Conservation (phyloP, 2,888 invertebrate species). For the Prosopocoilus inquinatus region DNA sequence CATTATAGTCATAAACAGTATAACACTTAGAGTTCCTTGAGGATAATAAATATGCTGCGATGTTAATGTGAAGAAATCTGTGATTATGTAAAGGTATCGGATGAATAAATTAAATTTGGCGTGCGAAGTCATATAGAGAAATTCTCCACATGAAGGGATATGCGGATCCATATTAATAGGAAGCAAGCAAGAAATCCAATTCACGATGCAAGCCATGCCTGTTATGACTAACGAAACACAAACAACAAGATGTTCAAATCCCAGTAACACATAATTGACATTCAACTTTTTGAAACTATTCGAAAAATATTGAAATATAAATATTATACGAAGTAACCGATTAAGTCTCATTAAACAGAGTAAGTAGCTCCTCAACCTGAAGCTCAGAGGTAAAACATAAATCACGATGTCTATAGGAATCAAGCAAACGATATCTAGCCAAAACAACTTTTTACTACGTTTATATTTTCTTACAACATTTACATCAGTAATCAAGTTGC, state of each 20-base stretch:
- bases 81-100: constrained; percentile 12
- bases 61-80: constrained; percentile 16
- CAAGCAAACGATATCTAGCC: constrained; percentile 8
- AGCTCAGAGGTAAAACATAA: constrained; percentile 1
- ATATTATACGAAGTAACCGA: constrained; percentile 19
- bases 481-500: constrained; percentile 18
- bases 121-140: constrained; percentile 9
- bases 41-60: constrained; percentile 11
- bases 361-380: neutral
- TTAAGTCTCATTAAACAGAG: constrained; percentile 18
- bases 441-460: constrained; percentile 12
- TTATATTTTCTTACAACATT: constrained; percentile 11
- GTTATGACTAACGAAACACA: constrained; percentile 11
- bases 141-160: constrained; percentile 1
- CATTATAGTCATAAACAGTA: constrained; percentile 12
- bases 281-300: constrained; percentile 7
- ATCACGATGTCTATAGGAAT: constrained; percentile 16
- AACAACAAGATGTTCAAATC: constrained; percentile 7
- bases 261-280: constrained; percentile 8
- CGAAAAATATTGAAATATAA: constrained; percentile 15
- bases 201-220: constrained; percentile 3
- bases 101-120: constrained; percentile 18
- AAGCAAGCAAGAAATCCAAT: constrained; percentile 4
- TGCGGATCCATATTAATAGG: constrained; percentile 7
- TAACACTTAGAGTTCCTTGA: constrained; percentile 1